phyloP scores from a whole-genome alignment of 1,140 invertebrate species.

The Elymnias hypermnestra region DNA sequence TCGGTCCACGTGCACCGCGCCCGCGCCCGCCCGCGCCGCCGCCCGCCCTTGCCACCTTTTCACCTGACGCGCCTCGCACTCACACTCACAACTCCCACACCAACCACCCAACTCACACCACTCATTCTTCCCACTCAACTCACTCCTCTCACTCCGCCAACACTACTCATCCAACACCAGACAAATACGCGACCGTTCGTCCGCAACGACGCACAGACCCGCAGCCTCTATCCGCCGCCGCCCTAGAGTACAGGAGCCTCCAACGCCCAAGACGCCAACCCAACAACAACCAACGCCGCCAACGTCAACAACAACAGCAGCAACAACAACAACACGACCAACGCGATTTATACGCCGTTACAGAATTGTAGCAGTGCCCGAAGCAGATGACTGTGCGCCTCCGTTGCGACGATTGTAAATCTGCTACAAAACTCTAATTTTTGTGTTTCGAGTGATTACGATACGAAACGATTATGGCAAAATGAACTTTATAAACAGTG shows the following conservation, averaged over 20 bases:
- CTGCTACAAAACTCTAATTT: conserved; percentile 20
- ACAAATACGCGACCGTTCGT: conserved; percentile 68
- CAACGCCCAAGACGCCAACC: conserved; percentile 56
- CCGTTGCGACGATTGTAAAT: conserved; percentile 19
- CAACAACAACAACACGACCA: conserved; percentile 20
- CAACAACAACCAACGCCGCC: conserved; percentile 32
- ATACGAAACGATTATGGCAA: neutral
- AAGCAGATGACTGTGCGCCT: conserved; percentile 22
- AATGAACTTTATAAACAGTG: neutral
- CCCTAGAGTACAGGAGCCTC: conserved; percentile 61
- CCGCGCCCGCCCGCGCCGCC: conserved; percentile 57
- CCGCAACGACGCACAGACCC: conserved; percentile 51
- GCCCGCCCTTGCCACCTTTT: conserved; percentile 53
- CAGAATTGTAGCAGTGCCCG: conserved; percentile 44
- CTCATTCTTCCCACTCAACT: conserved; percentile 25
- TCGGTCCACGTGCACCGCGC: conserved; percentile 77
- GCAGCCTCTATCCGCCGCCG: conserved; percentile 59
- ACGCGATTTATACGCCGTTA: conserved; percentile 56
- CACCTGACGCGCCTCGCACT: conserved; percentile 30
- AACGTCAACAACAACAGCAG: conserved; percentile 14
- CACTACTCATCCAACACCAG: conserved; percentile 10
- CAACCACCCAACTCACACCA: conserved; percentile 14
- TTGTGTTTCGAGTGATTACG: neutral
- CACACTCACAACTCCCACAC: conserved; percentile 18
- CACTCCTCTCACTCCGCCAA: conserved; percentile 8